phyloP scores from a whole-genome alignment of 2,888 invertebrate species.

The Papilio protenor region DNA sequence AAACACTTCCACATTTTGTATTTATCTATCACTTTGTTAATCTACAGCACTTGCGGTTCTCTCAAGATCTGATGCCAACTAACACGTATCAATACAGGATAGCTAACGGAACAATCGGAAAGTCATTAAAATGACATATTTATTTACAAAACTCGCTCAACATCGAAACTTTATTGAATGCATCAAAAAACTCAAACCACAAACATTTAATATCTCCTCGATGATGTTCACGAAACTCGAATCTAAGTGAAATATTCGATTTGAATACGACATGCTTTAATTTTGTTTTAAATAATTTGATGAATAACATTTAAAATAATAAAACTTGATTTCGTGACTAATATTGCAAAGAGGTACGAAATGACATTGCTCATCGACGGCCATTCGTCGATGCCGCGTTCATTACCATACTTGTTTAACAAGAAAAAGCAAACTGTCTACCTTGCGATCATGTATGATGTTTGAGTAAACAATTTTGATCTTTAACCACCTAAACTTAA shows the following conservation, averaged over 20 bases:
- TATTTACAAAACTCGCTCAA: conserved; percentile 15
- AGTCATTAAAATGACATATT: conserved; percentile 12
- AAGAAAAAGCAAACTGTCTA: conserved; percentile 50
- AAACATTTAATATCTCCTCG: conserved; percentile 3
- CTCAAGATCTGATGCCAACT: conserved; percentile 7
- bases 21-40: conserved; percentile 46
- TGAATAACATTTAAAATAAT: conserved; percentile 26
- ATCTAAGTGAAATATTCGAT: conserved; percentile 2
- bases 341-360: conserved; percentile 46
- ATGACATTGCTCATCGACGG: conserved; percentile 48
- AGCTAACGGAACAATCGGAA: conserved; percentile 6
- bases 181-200: background rate
- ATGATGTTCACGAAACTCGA: background rate
- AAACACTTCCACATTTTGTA: conserved; percentile 50
- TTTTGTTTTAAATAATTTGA: conserved; percentile 12
- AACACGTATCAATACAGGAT: conserved; percentile 23
- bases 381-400: conserved; percentile 52
- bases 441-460: conserved; percentile 8
- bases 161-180: background rate
- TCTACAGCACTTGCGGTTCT: conserved; percentile 17
- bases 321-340: conserved; percentile 45
- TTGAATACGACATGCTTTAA: conserved; percentile 21
- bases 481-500: background rate
- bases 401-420: conserved; percentile 57
- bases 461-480: conserved; percentile 18